Conservation (phyloP, 1,140 invertebrate genomes). For the Neodiprion virginianus region DNA sequence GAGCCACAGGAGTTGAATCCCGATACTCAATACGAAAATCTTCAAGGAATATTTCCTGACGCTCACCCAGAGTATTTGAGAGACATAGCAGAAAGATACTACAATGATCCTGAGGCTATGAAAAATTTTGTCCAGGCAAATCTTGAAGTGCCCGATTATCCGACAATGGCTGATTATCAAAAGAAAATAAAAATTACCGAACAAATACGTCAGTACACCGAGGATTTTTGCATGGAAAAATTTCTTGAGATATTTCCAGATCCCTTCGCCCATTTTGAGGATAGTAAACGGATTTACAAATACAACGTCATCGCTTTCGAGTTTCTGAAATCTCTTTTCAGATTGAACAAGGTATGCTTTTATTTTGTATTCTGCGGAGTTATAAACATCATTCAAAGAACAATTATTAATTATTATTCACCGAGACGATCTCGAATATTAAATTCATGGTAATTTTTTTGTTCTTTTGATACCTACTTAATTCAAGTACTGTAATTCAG, state of each 20-base stretch:
- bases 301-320: constrained; percentile 35
- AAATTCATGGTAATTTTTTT: background rate
- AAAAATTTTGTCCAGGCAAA: constrained; percentile 51
- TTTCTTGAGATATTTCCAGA: constrained; percentile 66
- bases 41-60: constrained; percentile 53
- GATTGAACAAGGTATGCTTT: constrained; percentile 34
- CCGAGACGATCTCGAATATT: background rate
- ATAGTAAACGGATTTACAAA: constrained; percentile 50
- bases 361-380: background rate
- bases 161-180: constrained; percentile 62
- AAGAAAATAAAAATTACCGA: constrained; percentile 47
- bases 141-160: constrained; percentile 60
- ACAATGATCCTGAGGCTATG: constrained; percentile 36
- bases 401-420: constrained; percentile 9
- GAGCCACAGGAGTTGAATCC: constrained; percentile 31
- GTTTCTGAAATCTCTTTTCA: constrained; percentile 52
- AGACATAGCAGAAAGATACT: constrained; percentile 41
- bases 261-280: constrained; percentile 61
- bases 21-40: constrained; percentile 51
- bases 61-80: constrained; percentile 65
- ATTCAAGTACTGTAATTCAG: background rate
- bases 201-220: constrained; percentile 53
- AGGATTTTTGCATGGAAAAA: constrained; percentile 58
- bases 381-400: background rate
- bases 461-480: too few species aligned